Evolutionary conservation across 37 sponge, comb jelly and placozoan species (phyloP).

Genomic region (Ianthella basta): DNA sequence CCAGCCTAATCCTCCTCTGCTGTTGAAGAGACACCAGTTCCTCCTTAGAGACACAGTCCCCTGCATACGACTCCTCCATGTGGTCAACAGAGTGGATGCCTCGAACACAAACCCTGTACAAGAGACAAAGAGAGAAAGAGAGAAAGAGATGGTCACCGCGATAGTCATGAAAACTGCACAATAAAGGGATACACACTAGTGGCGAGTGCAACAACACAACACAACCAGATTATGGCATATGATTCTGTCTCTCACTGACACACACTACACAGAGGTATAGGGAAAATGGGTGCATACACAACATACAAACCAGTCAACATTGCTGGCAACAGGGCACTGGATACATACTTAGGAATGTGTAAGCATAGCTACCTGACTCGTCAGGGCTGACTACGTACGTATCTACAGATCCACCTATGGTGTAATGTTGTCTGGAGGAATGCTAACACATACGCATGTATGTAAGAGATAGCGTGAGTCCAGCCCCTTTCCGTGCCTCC

Average conservation of each 20-base stretch:
- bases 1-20: slow-evolving; percentile 5
- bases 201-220: too few relatives aligned
- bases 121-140: not conserved
- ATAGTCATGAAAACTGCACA: too few relatives aligned
- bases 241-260: too few relatives aligned
- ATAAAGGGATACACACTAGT: too few relatives aligned
- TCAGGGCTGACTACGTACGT: not conserved
- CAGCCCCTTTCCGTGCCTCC: not conserved
- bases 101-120: slow-evolving; percentile 15
- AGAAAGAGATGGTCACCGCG: too few relatives aligned
- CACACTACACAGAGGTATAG: too few relatives aligned
- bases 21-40: slow-evolving; percentile 4
- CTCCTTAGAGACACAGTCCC: slow-evolving; percentile 14
- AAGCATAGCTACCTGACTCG: too few relatives aligned
- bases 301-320: too few relatives aligned
- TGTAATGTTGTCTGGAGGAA: not conserved
- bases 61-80: slow-evolving; percentile 8
- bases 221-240: too few relatives aligned
- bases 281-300: too few relatives aligned
- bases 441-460: not conserved
- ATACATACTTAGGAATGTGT: too few relatives aligned
- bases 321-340: too few relatives aligned
- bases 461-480: not conserved
- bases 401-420: not conserved
- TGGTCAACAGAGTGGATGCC: not conserved